A percentile compares a stretch with the other conserved stretches of the same genome.
phyloP scores from a whole-genome alignment of 2,113 vertebrate species.

The Oryzias javanicus region DNA sequence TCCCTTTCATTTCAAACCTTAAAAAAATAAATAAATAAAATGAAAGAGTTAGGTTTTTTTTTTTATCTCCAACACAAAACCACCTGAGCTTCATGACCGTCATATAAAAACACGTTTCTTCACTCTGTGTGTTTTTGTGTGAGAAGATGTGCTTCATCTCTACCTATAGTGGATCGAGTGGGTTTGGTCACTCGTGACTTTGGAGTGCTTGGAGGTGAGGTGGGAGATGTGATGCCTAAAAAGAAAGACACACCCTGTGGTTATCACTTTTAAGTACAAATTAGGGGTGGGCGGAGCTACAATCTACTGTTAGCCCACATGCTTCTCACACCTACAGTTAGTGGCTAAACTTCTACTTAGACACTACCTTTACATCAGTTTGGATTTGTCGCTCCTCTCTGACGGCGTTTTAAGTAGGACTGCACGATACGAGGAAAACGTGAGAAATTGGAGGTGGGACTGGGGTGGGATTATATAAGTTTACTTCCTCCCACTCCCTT shows the following conservation, averaged over 20 bases:
- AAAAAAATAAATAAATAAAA: too few species aligned
- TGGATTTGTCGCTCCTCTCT: too few species aligned
- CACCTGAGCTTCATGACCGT: neutral
- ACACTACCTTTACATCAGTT: neutral
- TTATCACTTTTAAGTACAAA: constrained; percentile 33
- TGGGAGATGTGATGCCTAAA: constrained; percentile 77
- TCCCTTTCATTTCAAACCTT: neutral
- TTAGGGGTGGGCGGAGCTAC: constrained; percentile 11
- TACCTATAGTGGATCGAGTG: constrained; percentile 74
- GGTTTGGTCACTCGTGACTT: constrained; percentile 69
- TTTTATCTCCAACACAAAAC: neutral
- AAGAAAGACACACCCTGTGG: constrained; percentile 71
- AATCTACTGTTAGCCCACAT: constrained; percentile 48
- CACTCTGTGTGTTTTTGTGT: constrained; percentile 15
- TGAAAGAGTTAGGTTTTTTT: neutral
- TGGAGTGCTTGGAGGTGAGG: constrained; percentile 69
- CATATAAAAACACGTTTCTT: neutral
- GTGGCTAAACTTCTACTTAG: constrained; percentile 19
- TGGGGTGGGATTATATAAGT: too few species aligned
- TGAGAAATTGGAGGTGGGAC: too few species aligned
- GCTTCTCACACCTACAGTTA: constrained; percentile 44
- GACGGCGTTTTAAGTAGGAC: too few species aligned
- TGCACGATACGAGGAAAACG: too few species aligned
- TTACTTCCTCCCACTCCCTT: too few species aligned
- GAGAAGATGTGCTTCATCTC: constrained; percentile 42